phyloP scores from a whole-genome alignment of 1,140 invertebrate species.

The Eumaeus atala region DNA sequence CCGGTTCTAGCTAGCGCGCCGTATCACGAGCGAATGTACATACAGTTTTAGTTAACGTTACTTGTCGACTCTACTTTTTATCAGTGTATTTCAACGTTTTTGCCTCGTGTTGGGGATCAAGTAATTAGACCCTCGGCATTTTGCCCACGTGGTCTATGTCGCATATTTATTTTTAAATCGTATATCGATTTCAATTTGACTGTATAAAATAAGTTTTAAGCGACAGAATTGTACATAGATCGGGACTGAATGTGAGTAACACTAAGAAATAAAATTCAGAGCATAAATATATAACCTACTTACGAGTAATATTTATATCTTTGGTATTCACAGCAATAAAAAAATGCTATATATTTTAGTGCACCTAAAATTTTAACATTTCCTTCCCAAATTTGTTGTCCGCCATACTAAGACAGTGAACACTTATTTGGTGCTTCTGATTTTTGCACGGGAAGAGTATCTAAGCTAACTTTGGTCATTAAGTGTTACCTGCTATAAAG shows the following conservation, averaged over 20 bases:
- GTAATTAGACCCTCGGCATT: slow-evolving; percentile 22
- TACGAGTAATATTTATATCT: no score
- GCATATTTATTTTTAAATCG: slow-evolving; percentile 17
- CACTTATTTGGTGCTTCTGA: no score
- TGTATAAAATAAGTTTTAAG: slow-evolving; percentile 42
- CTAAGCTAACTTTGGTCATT: not conserved
- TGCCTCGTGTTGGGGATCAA: slow-evolving; percentile 70
- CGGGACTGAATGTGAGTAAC: slow-evolving; percentile 17
- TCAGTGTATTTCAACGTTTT: slow-evolving; percentile 32
- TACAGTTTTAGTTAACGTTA: slow-evolving; percentile 1
- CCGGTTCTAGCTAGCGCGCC: not conserved
- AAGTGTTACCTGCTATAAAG: no score
- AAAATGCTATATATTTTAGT: no score
- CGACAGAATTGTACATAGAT: slow-evolving; percentile 55
- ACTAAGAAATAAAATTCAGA: slow-evolving; percentile 10
- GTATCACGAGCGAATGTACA: slow-evolving; percentile 8
- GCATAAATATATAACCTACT: slow-evolving; percentile 4
- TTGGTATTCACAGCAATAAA: no score
- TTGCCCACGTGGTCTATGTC: not conserved
- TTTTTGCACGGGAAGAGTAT: not conserved
- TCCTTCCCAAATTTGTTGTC: no score
- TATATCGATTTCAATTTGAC: slow-evolving; percentile 48
- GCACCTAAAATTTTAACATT: no score
- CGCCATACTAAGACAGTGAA: no score
- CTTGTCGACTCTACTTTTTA: slow-evolving; percentile 23